Base-by-base conservation (phyloP, 1,140 invertebrate genomes). In the Meteorus sp. region DNA sequence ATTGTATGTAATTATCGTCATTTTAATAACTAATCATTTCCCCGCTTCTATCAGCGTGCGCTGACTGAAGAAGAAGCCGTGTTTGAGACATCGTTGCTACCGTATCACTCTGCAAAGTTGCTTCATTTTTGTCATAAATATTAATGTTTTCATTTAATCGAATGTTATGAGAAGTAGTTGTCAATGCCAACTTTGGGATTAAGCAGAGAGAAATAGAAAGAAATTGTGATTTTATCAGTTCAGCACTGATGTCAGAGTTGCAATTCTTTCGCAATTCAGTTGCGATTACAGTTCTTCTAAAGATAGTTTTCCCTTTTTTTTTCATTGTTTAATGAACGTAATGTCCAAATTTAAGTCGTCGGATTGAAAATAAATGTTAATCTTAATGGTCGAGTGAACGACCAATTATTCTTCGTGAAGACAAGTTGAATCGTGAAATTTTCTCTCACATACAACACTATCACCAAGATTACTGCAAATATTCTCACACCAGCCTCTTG, bases 1-100 rank as follows among this genome's bases (percentile, higher is more conserved):
- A 78, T 80, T 80, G 79, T 78, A 80, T 80, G 70, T 78, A 76
- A 80, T 80, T 79, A 80, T 79, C 72, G 73, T 76, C 69, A 80
- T 80, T 80, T 80, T 80, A 78, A 80, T 80, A 80, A 77, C 75
- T 80, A 77, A 79, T 80, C 77, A 79, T 79, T 79, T 78, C 72
- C 68, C 43, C 65, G 66, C 67, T 70, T 67, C 68, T 66, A 74
- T 70, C 68, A 25, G 41, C 65, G 62, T 67, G 68, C 60, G 71
- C 66, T 76, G 73, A 70, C n/a, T n/a, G n/a, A 73, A 70, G 27
- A 48, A 35, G 75, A 65, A 71, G 72, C 73, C 69, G 72, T 75
- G 73, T 75, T 70, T 74, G 75, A 76, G 69, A 68, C 56, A 37
- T 64, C 39, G 60, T 65, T 67, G 76, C 76, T 77, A 78, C 75